Percentiles rank a stretch among this genome's conserved stretches.
These are phyloP conservation scores for Eulemur rubriventer DNA, from an alignment of 2,797 vertebrate species.

Conservation along the genomic window DNA sequence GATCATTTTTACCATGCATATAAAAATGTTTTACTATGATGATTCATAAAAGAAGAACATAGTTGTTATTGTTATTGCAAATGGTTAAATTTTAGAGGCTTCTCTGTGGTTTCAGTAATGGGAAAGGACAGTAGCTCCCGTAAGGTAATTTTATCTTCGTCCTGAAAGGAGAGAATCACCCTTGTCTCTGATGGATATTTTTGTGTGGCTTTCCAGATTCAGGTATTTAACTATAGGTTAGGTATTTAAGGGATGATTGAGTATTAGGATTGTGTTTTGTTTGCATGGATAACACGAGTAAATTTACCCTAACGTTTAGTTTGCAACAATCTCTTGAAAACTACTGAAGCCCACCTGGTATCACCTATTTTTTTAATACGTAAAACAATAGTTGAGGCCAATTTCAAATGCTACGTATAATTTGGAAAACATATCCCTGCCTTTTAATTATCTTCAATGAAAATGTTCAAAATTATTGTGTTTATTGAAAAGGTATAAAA, in stretches of 20 bases:
- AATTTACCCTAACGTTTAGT: neutral
- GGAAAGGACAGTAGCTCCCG: neutral
- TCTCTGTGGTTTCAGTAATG: conserved; percentile 7
- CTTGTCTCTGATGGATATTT: neutral
- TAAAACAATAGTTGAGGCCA: conserved; percentile 68
- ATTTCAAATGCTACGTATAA: conserved; percentile 75
- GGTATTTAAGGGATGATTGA: neutral
- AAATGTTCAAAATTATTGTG: conserved; percentile 62
- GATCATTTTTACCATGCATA: neutral
- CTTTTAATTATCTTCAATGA: conserved; percentile 73
- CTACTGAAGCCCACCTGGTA: neutral
- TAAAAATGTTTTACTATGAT: neutral
- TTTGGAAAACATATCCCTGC: conserved; percentile 56
- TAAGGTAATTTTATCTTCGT: neutral
- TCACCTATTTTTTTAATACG: conserved; percentile 51
- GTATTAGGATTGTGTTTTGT: neutral
- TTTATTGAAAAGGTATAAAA: conserved; percentile 73
- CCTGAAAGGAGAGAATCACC: neutral
- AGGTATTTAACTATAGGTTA: conserved; percentile 6
- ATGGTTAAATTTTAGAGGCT: neutral
- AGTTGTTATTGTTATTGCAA: conserved; percentile 28
- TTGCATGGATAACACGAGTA: neutral
- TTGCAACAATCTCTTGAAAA: conserved; percentile 36
- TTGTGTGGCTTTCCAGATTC: neutral
- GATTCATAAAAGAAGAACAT: conserved; percentile 17